Evolutionary conservation across 2,113 vertebrate genomes (phyloP), one percentile per base, ranked within the genome.

Genomic region (Chaetops frenatus): DNA sequence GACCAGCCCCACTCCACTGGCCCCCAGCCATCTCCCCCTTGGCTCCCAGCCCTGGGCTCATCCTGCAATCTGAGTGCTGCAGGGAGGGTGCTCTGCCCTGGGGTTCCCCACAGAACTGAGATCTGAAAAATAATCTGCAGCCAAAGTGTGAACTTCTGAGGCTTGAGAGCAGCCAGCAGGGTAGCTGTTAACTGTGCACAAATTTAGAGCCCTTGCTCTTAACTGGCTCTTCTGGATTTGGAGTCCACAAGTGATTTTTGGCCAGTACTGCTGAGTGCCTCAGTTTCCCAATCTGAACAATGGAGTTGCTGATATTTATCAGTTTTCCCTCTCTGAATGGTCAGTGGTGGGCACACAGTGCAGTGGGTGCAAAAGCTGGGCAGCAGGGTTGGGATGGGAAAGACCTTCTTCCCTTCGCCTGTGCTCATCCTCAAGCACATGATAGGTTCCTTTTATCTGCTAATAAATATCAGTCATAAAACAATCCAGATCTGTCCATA

Each of bases 401-500:
- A 23, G 80, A 38, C 54, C 78, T 70, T 58, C 38, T 45, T 62
- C 70, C 72, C 48, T 58, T 16, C 16, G 35, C 45, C 33, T 5
- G 2, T 5, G 5, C 50, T 50, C 82, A 13, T 93, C 70, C n/a
- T 61, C 2, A 1, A 57, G 76, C 64, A 36, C 3, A 9, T 33
- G 62, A 65, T 45, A 50, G 60, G 15, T 64, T 84, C 85, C n/a
- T 78, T 86, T 84, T 88, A 88, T 88, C 90, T 90, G 71, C 79
- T 93, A 66, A 83, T 74, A 71, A 81, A 66, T 81, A 81, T 81
- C 61, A 51, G 82, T 64, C 86, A 81, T 92, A 95, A 96, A 96
- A 56, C 65, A 56, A 83, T 92, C 94, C 86, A 81, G 64, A 78
- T 83, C 85, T 94, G 94, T 72, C 86, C 69, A 11, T 96, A 96